phyloP scores from a whole-genome alignment of 2,113 vertebrate genomes.

The Gracilinanus agilis region DNA sequence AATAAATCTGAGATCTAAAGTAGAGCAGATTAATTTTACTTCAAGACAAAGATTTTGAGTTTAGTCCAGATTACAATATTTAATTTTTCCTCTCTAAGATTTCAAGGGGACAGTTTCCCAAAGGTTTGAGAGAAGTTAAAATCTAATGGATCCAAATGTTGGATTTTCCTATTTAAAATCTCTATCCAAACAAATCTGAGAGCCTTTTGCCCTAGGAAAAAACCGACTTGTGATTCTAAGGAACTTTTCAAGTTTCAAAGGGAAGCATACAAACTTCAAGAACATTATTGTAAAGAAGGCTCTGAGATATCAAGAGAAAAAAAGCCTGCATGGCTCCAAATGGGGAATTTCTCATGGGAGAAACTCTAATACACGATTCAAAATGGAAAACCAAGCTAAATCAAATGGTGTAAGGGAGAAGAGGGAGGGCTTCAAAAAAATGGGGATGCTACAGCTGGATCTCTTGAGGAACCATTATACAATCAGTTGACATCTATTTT shows the following conservation, averaged over 20 bases:
- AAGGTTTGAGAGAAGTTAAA: constrained; percentile 41
- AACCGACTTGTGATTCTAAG: constrained; percentile 51
- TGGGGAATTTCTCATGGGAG: constrained; percentile 30
- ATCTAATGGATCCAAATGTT: constrained; percentile 9
- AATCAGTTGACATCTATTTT: not conserved
- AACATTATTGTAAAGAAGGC: not conserved
- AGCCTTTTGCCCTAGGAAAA: constrained; percentile 51
- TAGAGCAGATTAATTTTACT: not conserved
- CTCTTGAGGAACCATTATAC: not conserved
- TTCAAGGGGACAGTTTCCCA: constrained; percentile 14
- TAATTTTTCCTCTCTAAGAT: constrained; percentile 40
- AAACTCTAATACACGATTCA: constrained; percentile 2
- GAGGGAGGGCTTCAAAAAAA: constrained; percentile 48
- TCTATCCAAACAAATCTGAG: constrained; percentile 53
- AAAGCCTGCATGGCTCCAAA: not conserved
- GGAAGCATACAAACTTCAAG: constrained; percentile 8
- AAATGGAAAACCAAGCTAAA: constrained; percentile 43
- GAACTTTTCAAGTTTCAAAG: constrained; percentile 27
- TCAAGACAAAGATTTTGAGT: constrained; percentile 48
- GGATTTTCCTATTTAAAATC: constrained; percentile 61
- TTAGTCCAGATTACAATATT: constrained; percentile 42
- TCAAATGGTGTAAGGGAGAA: constrained; percentile 35
- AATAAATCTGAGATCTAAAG: not conserved
- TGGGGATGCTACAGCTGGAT: no score
- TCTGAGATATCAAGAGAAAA: not conserved